Evolutionary conservation across 2,797 vertebrate genomes (phyloP), one percentile per base, ranked within the genome.

Genomic region (Menidia menidia): DNA sequence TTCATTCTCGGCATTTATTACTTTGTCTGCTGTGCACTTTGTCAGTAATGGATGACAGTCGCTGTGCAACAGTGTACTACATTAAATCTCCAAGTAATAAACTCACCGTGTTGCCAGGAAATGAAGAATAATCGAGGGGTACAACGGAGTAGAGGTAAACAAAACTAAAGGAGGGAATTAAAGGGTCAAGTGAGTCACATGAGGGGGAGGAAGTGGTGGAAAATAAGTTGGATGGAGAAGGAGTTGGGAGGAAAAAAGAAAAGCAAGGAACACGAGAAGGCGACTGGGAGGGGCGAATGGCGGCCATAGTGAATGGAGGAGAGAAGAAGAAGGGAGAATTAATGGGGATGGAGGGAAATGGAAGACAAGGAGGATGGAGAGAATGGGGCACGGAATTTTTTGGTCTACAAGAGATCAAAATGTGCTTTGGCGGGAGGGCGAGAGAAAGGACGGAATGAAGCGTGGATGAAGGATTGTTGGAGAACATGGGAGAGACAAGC

Each of bases 391-490:
- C 52, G 10, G 60, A 64, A 42, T 64, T 65, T 71, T 50, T 60
- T 71, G 16, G 56, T 31, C 31, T 45, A 25, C 52, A 19, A 66
- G 12, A 71, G 65, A 82, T 71, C 14, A 45, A 62, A 77, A 89
- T 82, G 61, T 50, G 66, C 67, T 80, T 64, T 77, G 82, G 71
- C 71, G 63, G 52, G 45, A 72, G 44, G 47, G 67, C 54, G 59
- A 69, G 60, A 62, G 52, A 54, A 61, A 71, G 72, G 66, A 69
- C 71, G 73, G 62, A 50, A 19, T 45, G 71, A 79, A 81, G 70
- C 63, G 45, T 58, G 75, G 71, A 78, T 76, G 83, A 82, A 67
- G 62, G 64, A 79, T 81, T 73, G 66, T 83, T 82, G 57, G 56
- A 78, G 70, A 84, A 70, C 30, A 65, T 73, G 33, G 30, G 44